Base-by-base conservation (phyloP, 2,797 vertebrate genomes). In the Aphelocoma californica region DNA sequence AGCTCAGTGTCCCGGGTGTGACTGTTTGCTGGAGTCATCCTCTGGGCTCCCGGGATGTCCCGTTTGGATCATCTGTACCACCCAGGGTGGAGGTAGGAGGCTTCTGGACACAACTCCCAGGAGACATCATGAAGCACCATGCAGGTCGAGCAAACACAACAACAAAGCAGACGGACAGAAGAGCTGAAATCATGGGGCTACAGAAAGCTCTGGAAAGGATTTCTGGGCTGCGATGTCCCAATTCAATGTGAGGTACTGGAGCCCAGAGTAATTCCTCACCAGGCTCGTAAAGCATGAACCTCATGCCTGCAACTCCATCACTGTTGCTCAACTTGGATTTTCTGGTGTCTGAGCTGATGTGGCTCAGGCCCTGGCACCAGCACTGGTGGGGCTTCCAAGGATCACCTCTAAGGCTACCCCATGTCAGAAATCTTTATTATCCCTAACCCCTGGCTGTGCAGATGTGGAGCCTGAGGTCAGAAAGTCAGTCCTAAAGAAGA, bases 51-150 rank as follows among this genome's bases (percentile, higher is more conserved):
- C 5, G 32, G 60, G 84, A 71, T 93, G 61, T 51, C 80, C 57
- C 45, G 1, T 58, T 61, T 92, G 91, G 94, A 78, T 96, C 79
- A 92, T 91, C 71, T 65, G 83, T 57, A 96, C 92, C 92, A 94
- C 90, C 70, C 91, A 95, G 89, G 94, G 92, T 80, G 92, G 94
- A 86, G 83, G 83, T 57, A 85, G 78, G 32, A 95, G 50, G 65
- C 57, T 83, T 90, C 91, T 80, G 88, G 90, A 84, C 57, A 90
- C 31, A 5, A 1, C 36, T n/a, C 86, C 78, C 82, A 58, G 51
- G 86, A 57, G 81, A 60, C 32, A 23, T 31, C 32, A 23, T 31
- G 44, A 67, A 75, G 60, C 26, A 51, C 36, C 81, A 64, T 2
- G 34, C 87, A 90, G 90, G 96, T 94, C 5, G 34, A 75, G 47